Evolutionary conservation across 2,797 vertebrate species (phyloP).

Genomic region (Petrocephalus schoutedeni): DNA sequence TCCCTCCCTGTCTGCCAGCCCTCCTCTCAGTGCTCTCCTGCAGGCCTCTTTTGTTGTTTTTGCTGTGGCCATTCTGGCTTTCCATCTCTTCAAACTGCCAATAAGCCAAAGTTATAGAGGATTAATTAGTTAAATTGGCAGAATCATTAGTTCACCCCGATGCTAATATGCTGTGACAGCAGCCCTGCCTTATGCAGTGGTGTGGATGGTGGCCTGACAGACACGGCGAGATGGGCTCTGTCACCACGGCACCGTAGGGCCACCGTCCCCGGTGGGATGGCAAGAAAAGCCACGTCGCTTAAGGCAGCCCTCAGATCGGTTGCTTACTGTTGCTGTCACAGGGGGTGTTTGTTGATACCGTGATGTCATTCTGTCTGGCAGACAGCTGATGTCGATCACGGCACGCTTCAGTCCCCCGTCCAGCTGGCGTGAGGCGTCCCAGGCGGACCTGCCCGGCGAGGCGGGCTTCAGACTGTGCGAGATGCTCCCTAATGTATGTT

Average conservation of each 20-base stretch:
- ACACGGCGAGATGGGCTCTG: background rate
- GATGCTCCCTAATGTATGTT: background rate
- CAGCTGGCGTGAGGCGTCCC: background rate
- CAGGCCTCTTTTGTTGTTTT: background rate
- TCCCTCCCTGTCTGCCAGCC: background rate
- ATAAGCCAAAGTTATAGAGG: background rate
- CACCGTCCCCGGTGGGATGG: background rate
- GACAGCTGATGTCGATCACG: background rate
- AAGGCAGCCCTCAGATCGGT: background rate
- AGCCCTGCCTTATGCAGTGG: background rate
- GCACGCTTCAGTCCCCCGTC: background rate
- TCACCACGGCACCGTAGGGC: background rate
- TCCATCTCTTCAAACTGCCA: background rate
- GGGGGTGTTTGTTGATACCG: background rate
- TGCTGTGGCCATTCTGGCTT: background rate
- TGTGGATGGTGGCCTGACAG: background rate
- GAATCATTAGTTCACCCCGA: conserved; percentile 2
- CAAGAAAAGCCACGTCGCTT: background rate
- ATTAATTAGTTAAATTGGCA: background rate
- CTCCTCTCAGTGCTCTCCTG: background rate
- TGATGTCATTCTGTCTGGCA: background rate
- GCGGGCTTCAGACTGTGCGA: background rate
- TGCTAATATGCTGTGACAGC: background rate
- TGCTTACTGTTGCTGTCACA: background rate
- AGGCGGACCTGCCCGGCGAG: background rate